Evolutionary conservation across 2,113 vertebrate genomes (phyloP).

Genomic region (cat (Felis catus)): F.catus_Fca126_mat1.0 CM031420.1:138182001-138182500

Average conservation of each 20-base stretch:
- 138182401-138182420: neutral
- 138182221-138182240: too few species aligned
- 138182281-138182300: too few species aligned
- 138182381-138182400: neutral
- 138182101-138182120: neutral
- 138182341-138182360: too few species aligned
- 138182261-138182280: too few species aligned
- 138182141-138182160: too few species aligned
- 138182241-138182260: too few species aligned
- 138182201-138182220: too few species aligned
- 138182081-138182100: neutral
- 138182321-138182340: too few species aligned
- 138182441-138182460: neutral
- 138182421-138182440: neutral
- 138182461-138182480: neutral
- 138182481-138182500: neutral
- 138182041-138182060: neutral
- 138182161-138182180: too few species aligned
- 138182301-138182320: too few species aligned
- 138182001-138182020: neutral
- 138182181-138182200: too few species aligned
- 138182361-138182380: neutral
- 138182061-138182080: neutral
- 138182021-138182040: neutral
- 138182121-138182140: too few species aligned